Conservation (phyloP, 2,888 invertebrate genomes). For the Pheosia tremula region DNA sequence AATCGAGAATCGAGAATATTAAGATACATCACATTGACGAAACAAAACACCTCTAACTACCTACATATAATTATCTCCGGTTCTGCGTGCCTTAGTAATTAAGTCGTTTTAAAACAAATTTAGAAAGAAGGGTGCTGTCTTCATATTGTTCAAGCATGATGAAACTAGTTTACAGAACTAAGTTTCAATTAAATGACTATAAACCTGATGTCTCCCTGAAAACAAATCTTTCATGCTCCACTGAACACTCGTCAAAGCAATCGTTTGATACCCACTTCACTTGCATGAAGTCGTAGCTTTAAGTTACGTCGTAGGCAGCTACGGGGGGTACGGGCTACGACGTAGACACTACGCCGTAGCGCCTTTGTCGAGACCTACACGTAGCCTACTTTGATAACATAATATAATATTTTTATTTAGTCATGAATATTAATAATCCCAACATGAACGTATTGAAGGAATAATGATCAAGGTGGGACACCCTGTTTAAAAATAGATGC, state of each 20-base stretch:
- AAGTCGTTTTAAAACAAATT: no score
- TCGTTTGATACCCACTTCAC: background rate
- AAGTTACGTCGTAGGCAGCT: constrained; percentile 40
- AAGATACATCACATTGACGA: no score
- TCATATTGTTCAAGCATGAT: no score
- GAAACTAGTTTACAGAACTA: no score
- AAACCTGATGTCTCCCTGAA: background rate
- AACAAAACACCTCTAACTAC: no score
- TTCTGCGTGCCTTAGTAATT: no score
- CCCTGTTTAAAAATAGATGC: background rate
- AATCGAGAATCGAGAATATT: no score
- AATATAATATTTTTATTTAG: background rate
- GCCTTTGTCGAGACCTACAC: constrained; percentile 9
- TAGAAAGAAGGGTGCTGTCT: no score
- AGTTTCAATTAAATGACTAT: no score
- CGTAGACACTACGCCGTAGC: constrained; percentile 41
- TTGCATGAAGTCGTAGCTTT: background rate
- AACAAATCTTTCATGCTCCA: background rate
- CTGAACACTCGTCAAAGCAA: background rate
- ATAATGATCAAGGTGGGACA: background rate
- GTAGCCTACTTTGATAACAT: background rate
- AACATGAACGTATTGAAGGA: background rate
- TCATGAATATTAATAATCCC: background rate
- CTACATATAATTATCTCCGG: no score
- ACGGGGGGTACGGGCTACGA: constrained; percentile 25